Evolutionary conservation across 2,888 invertebrate species (phyloP), one percentile per base, ranked within the genome.

Genomic region (Oligia strigilis): DNA sequence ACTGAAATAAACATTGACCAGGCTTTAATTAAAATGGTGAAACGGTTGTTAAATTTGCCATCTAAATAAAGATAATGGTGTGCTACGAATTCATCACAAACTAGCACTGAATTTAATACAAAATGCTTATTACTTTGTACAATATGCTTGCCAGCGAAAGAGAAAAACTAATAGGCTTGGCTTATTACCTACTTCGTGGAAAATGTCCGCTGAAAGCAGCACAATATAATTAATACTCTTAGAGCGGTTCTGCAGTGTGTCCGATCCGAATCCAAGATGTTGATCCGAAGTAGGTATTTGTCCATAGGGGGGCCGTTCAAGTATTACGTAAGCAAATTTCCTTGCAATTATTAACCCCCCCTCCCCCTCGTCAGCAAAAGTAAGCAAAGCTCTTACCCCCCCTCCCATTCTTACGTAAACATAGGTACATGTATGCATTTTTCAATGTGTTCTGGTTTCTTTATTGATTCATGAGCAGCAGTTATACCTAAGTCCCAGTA

Each of bases 11-110:
- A 78, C 81, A 83, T 67, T 77, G 76, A 72, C 1, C 36, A 13
- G 43, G 72, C 67, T 88, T 87, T 87, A 90, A 90, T 89, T 83
- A 87, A 72, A 74, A 62, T 52, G 62, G 52, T 75, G 88, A 73
- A 75, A 87, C 88, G 90, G 86, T 83, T 78, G 88, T 87, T 90
- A 87, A 91, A 74, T 79, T 85, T 79, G 67, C 72, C 67, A 84
- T 86, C 84, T 83, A 87, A 89, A 85, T 83, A 87, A 83, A 67
- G 76, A 84, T 85, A 87, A 80, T 71, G 58, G 73, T 77, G 52
- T 77, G 71, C 52, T 77, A 86, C 52, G 43, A 70, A 72, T 81
- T 70, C 52, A 73, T 64, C 66, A 77, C 62, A 73, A 79, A 75
- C 55, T 75, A 29, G 65, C 4, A 69, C 72, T 65, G 76, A 67